Evolutionary conservation across 2,888 invertebrate species (phyloP), one percentile per base, ranked within the genome.

Genomic region (Palloptera scutellata): DNA sequence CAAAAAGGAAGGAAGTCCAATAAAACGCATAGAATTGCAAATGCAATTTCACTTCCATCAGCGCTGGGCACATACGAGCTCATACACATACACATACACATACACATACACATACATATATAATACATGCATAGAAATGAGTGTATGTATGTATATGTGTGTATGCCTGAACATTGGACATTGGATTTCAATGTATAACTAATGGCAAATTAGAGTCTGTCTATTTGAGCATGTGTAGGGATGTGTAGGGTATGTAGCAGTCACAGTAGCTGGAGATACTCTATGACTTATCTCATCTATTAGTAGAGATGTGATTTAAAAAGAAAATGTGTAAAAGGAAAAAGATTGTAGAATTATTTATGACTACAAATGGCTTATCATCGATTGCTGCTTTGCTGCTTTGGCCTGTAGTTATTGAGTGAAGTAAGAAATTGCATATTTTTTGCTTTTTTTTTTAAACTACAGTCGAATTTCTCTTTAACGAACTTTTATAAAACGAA

Each of bases 321-420:
- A n/a, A n/a, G n/a, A n/a, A n/a, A n/a, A n/a, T n/a, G 30, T 6
- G 30, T 30, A 30, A 30, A 30, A 30, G 12, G 54, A n/a, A 52
- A 67, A 59, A 62, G 51, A 59, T 43, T 61, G 53, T 53, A 45
- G 63, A 67, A 67, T 67, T 67, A 67, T 67, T 67, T 67, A 67
- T 59, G 67, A 59, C 62, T 59, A 63, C 67, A 67, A 63, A 67
- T 63, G 67, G 63, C 15, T 19, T 61, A 43, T 41, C 60, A 60
- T 60, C 60, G 45, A 60, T 60, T 20, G 20, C 17, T 58, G n/a
- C n/a, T n/a, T n/a, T n/a, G n/a, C n/a, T n/a, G n/a, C n/a, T n/a
- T n/a, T n/a, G n/a, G n/a, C n/a, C n/a, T n/a, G n/a, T n/a, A 15
- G 48, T 15, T 15, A 48, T 8, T 9, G 48, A 30, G 30, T 30